Evolutionary conservation across 2,113 vertebrate species (phyloP).

Genomic region (Burhinus oedicnemus): DNA sequence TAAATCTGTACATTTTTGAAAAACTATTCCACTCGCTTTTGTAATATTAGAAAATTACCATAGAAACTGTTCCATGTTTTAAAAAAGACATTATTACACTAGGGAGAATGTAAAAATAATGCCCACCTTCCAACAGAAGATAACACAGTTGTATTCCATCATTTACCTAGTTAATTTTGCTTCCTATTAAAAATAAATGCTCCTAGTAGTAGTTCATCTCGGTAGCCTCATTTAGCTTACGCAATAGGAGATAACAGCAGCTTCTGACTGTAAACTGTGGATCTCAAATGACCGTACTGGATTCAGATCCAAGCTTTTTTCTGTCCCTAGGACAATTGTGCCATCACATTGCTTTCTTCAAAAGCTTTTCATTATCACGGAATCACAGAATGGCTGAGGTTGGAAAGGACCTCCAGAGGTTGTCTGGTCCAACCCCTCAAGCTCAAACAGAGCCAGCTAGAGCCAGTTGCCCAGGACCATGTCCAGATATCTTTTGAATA

Average conservation of each 20-base stretch:
- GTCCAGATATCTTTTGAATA: background rate
- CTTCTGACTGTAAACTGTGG: background rate
- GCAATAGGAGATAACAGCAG: background rate
- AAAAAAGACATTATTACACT: background rate
- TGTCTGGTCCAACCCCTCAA: background rate
- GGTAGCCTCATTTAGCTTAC: background rate
- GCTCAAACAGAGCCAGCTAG: background rate
- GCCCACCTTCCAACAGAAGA: background rate
- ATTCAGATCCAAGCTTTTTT: background rate
- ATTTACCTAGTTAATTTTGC: background rate
- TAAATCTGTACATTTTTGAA: background rate
- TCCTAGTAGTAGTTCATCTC: background rate
- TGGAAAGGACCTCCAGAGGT: background rate
- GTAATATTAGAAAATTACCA: conserved; percentile 28
- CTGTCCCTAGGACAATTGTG: background rate
- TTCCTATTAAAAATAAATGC: background rate
- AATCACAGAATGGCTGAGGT: background rate
- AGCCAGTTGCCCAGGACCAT: background rate
- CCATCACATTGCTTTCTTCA: background rate
- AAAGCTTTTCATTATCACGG: background rate
- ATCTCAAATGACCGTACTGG: background rate
- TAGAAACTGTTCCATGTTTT: background rate
- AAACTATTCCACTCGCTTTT: background rate
- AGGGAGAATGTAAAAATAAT: background rate
- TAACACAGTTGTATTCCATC: background rate